A percentile compares a stretch with the other conserved stretches of the same genome.
Evolutionary conservation across 92 coral and sea anemone species (phyloP).

Genomic region (Zoanthus gigantus): DNA sequence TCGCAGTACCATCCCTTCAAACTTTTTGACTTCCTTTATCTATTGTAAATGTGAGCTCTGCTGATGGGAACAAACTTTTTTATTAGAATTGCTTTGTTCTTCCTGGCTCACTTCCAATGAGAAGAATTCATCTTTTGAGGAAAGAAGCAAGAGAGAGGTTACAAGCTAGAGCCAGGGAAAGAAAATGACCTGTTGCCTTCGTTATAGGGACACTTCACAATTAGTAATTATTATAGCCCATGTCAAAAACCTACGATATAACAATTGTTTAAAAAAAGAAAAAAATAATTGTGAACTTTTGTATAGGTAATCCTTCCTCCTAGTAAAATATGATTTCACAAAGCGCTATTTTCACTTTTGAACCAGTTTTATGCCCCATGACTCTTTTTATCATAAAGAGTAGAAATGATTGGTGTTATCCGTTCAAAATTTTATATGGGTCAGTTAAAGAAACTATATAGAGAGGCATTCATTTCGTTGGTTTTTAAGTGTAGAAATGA

Average conservation of each 20-base stretch:
- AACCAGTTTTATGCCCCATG: too few species aligned
- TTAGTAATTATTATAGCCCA: background rate
- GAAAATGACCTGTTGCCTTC: background rate
- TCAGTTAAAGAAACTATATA: too few species aligned
- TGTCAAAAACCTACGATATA: background rate
- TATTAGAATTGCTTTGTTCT: conserved; percentile 82
- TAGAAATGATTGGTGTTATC: too few species aligned
- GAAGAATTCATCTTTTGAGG: conserved; percentile 75
- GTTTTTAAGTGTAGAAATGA: too few species aligned
- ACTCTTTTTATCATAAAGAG: too few species aligned
- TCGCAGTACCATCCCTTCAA: too few species aligned
- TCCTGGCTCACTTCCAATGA: conserved; percentile 93
- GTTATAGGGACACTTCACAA: too few species aligned
- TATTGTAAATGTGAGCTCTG: background rate
- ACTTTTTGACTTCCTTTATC: too few species aligned
- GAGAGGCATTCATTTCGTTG: too few species aligned
- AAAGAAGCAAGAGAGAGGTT: conserved; percentile 76
- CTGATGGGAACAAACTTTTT: background rate
- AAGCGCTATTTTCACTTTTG: background rate
- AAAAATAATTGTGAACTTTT: background rate
- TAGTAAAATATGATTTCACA: background rate
- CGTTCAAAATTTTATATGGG: too few species aligned
- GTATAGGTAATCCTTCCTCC: background rate
- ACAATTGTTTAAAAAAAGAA: background rate
- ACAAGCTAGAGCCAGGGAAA: conserved; percentile 22